phyloP scores from a whole-genome alignment of 2,113 vertebrate species.

The Halcyon malimbica region DNA sequence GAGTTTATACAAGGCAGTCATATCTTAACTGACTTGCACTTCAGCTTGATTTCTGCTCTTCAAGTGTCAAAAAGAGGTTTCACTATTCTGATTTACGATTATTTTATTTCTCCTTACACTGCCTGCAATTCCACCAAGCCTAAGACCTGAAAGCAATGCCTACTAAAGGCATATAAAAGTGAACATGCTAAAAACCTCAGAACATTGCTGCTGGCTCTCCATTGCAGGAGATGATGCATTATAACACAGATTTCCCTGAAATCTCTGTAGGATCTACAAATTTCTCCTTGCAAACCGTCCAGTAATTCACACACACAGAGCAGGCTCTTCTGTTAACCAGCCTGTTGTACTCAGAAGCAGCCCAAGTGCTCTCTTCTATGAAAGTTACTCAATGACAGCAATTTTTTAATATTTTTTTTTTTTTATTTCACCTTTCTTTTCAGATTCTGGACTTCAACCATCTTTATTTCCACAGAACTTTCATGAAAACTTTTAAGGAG shows the following conservation, averaged over 20 bases:
- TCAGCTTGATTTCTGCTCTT: slow-evolving; percentile 39
- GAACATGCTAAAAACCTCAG: background rate
- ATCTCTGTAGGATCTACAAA: slow-evolving; percentile 47
- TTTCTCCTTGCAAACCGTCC: slow-evolving; percentile 11
- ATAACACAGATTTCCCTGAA: slow-evolving; percentile 43
- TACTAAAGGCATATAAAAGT: slow-evolving; percentile 14
- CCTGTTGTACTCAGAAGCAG: background rate
- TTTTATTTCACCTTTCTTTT: background rate
- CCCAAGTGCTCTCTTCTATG: background rate
- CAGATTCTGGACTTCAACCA: slow-evolving; percentile 1
- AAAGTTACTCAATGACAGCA: background rate
- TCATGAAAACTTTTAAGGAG: background rate
- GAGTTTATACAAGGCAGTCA: background rate
- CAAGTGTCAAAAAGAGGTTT: background rate
- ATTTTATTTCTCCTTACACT: background rate
- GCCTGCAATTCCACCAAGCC: slow-evolving; percentile 25
- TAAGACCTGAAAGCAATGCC: background rate
- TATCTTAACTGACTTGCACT: slow-evolving; percentile 30
- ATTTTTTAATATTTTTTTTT: background rate
- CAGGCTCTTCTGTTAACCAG: background rate
- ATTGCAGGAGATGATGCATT: background rate
- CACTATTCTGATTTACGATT: background rate
- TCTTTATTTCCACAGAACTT: background rate
- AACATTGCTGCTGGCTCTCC: slow-evolving; percentile 42
- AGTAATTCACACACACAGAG: background rate